Evolutionary conservation across 2,797 vertebrate species (phyloP), one percentile per base, ranked within the genome.

Genomic region (Hirundo rustica): DNA sequence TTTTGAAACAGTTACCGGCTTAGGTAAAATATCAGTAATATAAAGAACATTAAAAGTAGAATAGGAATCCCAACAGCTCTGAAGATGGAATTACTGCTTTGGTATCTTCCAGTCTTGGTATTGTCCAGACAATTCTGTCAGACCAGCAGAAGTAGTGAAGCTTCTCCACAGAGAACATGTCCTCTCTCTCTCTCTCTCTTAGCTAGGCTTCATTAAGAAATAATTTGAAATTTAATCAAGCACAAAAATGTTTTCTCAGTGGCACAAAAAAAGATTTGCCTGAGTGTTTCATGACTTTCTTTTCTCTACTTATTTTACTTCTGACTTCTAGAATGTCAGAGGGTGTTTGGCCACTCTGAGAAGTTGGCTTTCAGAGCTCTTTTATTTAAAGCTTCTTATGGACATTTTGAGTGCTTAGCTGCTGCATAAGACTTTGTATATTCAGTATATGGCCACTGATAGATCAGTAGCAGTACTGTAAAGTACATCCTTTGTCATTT

Each of bases 91-190:
- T 74, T 77, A 27, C 6, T 50, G 13, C 18, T 67, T 84, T 54
- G 53, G 3, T 62, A 8, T 83, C 40, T 83, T 90, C 30, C 20
- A 32, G 45, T 36, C 29, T 14, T 79, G 20, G 8, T 65, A 8
- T 53, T 70, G n/a, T 73, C 34, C 27, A 54, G 25, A 26, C 17
- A 7, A 54, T 94, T 76, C 14, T 32, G 5, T 73, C 22, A 57
- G 42, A 47, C 32, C 11, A 23, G 11, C 13, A 8, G n/a, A 51
- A 48, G 11, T 18, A 50, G 45, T 30, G 40, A 66, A 62, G 17
- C 14, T 36, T 54, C 23, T 42, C 12, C 14, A 10, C 4, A 34
- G 9, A 53, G 21, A 29, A 15, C 0, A 0, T 13, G 5, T 11
- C 23, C 5, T 55, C 6, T 68, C 8, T 53, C 50, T 85, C 30